Evolutionary conservation across 2,113 vertebrate genomes (phyloP), one percentile per base, ranked within the genome.

Genomic region (Mungos mungo): DNA sequence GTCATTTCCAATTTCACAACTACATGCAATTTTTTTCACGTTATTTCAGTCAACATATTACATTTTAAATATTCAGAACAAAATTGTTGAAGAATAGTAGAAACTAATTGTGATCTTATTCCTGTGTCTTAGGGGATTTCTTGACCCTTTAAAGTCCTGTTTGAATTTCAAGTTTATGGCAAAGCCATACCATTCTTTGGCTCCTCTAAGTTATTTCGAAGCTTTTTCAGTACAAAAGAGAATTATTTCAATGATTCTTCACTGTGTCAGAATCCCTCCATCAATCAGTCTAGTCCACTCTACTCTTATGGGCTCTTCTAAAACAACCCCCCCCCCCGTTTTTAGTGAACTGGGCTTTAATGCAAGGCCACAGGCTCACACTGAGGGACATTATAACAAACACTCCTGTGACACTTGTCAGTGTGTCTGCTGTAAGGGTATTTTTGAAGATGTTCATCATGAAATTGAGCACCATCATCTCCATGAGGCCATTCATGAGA

Each of bases 171-270:
- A 96, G 45, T 91, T 85, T 69, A n/a, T 47, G 14, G 31, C n/a
- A 88, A 88, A 95, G 57, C n/a, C 38, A 80, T 54, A 33, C 77
- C 45, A 45, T 84, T 83, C 63, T 93, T 88, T 68, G 25, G 88
- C 80, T 84, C 18, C 15, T 97, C 66, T 88, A 77, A 90, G 74
- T 93, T 93, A 88, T 81, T 97, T 76, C 87, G 94, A 94, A 96
- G 25, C 77, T 95, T 92, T 96, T 81, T 94, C 21, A 79, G 29
- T 57, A 86, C 14, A 69, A 69, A 54, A 81, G 47, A 80, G 76
- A 92, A 71, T 69, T 65, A 82, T 79, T 90, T 90, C 77, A 92
- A 88, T 85, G 94, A 81, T 92, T 83, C 93, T 76, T 90, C 23
- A 88, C 38, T 63, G 50, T 83, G 35, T 27, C 63, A 72, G 69